These are phyloP conservation scores for Condylura cristata DNA, from an alignment of 2,113 vertebrate genomes.

Conservation along the genomic window DNA sequence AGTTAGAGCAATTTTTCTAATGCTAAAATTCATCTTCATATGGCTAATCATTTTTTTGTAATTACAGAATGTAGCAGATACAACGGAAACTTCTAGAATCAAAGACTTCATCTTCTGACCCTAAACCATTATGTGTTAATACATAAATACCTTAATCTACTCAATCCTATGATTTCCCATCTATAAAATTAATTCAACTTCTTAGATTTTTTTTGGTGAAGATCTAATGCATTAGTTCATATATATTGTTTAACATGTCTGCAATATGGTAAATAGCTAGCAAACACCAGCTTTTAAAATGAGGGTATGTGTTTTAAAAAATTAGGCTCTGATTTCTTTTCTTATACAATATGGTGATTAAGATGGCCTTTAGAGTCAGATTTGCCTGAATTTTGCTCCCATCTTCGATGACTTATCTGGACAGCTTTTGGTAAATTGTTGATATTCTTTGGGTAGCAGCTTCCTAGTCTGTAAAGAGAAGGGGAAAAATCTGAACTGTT, in stretches of 20 bases:
- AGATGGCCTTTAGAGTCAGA: neutral
- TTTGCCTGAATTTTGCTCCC: neutral
- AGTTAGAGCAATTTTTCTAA: neutral
- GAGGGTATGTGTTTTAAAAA: neutral
- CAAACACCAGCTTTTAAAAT: neutral
- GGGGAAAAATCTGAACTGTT: neutral
- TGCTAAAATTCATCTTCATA: neutral
- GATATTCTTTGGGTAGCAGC: neutral
- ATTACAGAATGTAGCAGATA: neutral
- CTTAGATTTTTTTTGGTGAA: slow-evolving; percentile 24
- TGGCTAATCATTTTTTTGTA: fast-evolving
- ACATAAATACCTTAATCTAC: neutral
- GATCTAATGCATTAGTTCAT: neutral
- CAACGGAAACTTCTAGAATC: neutral
- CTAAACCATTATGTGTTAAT: neutral
- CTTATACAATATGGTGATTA: neutral
- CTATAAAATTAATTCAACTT: neutral
- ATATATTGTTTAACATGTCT: neutral
- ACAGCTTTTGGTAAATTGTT: neutral
- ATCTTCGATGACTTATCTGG: neutral
- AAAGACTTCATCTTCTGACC: neutral
- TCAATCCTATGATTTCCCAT: neutral
- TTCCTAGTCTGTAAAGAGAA: neutral
- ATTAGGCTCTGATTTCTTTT: neutral
- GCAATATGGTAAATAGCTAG: neutral